These are phyloP conservation scores for Dusona sp. DNA, from an alignment of 2,888 invertebrate genomes.

Conservation along the genomic window DNA sequence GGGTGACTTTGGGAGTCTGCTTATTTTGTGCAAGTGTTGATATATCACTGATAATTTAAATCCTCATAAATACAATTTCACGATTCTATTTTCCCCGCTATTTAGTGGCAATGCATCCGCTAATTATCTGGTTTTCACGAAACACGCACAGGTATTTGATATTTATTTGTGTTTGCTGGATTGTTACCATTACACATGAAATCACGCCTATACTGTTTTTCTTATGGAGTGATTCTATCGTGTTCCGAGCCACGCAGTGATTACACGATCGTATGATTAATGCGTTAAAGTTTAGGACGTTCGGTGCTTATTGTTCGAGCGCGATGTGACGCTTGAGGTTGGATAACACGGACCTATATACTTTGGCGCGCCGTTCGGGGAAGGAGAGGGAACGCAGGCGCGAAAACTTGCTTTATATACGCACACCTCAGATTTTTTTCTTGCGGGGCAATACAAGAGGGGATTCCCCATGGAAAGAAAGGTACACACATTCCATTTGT, in stretches of 20 bases:
- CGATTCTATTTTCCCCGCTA: neutral
- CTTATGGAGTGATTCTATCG: neutral
- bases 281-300: slow-evolving; percentile 54
- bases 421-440: slow-evolving; percentile 58
- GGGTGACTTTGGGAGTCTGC: slow-evolving; percentile 43
- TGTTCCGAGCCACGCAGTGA: neutral
- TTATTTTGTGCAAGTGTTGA: slow-evolving; percentile 42
- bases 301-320: slow-evolving; percentile 70
- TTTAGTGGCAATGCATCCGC: neutral
- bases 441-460: neutral
- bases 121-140: neutral
- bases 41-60: neutral
- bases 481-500: neutral
- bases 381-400: slow-evolving; percentile 68
- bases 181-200: neutral
- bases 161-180: slow-evolving; percentile 4
- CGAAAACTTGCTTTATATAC: slow-evolving; percentile 56
- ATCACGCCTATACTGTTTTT: neutral
- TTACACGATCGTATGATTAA: neutral
- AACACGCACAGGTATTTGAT: slow-evolving; percentile 2
- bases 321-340: slow-evolving; percentile 72
- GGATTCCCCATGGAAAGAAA: slow-evolving; percentile 31
- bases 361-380: slow-evolving; percentile 61
- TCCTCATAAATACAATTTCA: neutral
- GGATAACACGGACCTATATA: slow-evolving; percentile 73